Conservation (phyloP, 1,140 invertebrate species). For the Pectinophora gossypiella region DNA sequence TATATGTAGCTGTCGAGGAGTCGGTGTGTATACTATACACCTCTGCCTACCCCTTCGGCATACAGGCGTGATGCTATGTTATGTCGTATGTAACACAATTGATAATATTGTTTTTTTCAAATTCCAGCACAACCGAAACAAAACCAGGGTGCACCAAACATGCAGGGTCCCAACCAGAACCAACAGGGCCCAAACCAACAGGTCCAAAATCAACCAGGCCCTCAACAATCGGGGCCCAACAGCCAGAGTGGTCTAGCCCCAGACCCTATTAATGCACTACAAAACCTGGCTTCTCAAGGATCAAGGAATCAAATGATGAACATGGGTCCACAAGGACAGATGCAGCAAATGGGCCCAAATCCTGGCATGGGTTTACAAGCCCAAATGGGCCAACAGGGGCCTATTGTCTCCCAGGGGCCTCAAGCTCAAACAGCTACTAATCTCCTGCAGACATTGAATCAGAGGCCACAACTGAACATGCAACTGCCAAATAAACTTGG, state of each 20-base stretch:
- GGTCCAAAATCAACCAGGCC: slow-evolving; percentile 43
- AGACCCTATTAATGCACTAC: slow-evolving; percentile 91
- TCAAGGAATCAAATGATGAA: slow-evolving; percentile 71
- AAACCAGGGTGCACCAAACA: slow-evolving; percentile 70
- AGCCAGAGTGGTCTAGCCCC: slow-evolving; percentile 76
- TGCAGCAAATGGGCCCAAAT: slow-evolving; percentile 76
- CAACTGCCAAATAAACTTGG: slow-evolving; percentile 54
- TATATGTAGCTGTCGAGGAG: too few relatives aligned
- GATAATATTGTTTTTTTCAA: not conserved
- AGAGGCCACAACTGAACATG: slow-evolving; percentile 63
- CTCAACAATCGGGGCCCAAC: slow-evolving; percentile 37
- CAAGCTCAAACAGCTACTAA: slow-evolving; percentile 62
- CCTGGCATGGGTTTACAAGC: slow-evolving; percentile 64
- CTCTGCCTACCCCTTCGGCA: too few relatives aligned
- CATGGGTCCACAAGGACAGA: slow-evolving; percentile 75
- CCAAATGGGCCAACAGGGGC: slow-evolving; percentile 56
- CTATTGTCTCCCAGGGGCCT: slow-evolving; percentile 52
- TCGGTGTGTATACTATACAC: too few relatives aligned
- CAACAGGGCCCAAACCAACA: slow-evolving; percentile 41
- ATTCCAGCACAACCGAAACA: slow-evolving; percentile 56
- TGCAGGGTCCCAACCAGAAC: slow-evolving; percentile 60
- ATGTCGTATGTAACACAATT: too few relatives aligned
- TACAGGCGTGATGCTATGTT: too few relatives aligned
- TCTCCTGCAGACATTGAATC: slow-evolving; percentile 57
- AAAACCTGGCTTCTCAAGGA: slow-evolving; percentile 84